Conservation (phyloP, 2,797 vertebrate genomes). For the Phylloscopus collybita region DNA sequence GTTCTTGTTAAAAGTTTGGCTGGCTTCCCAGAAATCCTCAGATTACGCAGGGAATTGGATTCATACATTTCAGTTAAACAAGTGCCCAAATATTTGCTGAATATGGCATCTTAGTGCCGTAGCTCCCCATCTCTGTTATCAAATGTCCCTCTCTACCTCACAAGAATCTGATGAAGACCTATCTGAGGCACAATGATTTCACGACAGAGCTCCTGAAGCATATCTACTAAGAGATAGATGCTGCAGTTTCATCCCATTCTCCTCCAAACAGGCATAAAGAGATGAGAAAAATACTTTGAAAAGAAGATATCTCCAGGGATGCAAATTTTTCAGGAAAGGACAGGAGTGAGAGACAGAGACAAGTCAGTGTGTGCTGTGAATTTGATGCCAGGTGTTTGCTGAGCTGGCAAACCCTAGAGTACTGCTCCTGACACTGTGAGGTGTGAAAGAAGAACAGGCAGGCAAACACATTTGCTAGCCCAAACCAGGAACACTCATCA, state of each 20-base stretch:
- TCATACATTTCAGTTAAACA: neutral
- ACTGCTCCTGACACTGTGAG: neutral
- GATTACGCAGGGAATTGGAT: neutral
- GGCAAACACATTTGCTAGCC: neutral
- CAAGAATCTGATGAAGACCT: neutral
- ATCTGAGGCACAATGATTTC: neutral
- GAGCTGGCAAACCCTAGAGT: neutral
- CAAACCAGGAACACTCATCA: neutral
- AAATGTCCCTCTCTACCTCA: neutral
- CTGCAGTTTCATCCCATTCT: neutral
- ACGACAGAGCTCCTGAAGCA: neutral
- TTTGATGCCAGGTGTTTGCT: neutral
- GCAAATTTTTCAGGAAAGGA: neutral
- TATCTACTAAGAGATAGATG: neutral
- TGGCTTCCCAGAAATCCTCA: slow-evolving; percentile 13
- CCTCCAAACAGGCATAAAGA: neutral
- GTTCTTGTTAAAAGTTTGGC: neutral
- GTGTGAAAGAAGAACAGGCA: neutral
- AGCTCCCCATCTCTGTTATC: neutral
- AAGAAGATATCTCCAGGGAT: neutral
- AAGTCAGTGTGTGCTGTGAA: neutral
- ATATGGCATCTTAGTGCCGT: neutral
- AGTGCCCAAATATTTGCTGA: neutral
- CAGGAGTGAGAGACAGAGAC: neutral
- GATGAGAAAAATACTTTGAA: neutral